Evolutionary conservation across 2,797 vertebrate species (phyloP).

Genomic region (Tenualosa thibaudeaui): DNA sequence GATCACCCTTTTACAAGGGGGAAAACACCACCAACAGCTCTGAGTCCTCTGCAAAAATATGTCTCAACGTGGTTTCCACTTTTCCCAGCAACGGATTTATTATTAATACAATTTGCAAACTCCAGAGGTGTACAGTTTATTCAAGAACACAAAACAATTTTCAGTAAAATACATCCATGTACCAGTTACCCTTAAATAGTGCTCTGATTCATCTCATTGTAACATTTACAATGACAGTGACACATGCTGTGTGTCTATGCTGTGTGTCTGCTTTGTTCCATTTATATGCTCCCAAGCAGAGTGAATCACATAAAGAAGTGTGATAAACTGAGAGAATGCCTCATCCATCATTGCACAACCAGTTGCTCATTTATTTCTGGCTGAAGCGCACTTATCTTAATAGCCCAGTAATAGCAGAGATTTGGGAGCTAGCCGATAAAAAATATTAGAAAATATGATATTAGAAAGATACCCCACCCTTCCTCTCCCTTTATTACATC

Average conservation of each 20-base stretch:
- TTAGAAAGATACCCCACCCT: neutral
- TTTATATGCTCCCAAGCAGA: neutral
- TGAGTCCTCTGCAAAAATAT: neutral
- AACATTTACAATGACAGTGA: too few relatives aligned
- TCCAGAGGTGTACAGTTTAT: neutral
- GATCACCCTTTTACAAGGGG: neutral
- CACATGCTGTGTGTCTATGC: neutral
- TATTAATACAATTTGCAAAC: neutral
- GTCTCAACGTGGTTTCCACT: neutral
- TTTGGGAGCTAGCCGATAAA: neutral
- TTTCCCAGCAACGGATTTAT: neutral
- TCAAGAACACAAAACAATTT: neutral
- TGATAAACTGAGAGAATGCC: neutral
- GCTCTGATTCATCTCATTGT: neutral
- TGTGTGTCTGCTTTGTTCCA: neutral
- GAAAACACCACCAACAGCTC: slow-evolving; percentile 1
- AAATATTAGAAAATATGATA: neutral
- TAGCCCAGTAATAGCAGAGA: neutral
- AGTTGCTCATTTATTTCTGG: neutral
- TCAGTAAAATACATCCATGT: neutral
- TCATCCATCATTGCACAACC: neutral
- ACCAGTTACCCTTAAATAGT: neutral
- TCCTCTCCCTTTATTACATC: neutral
- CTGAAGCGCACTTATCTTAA: slow-evolving; percentile 3
- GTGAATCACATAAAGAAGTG: neutral